phyloP scores from a whole-genome alignment of 2,797 vertebrate genomes.

The Myotis vivesi region DNA sequence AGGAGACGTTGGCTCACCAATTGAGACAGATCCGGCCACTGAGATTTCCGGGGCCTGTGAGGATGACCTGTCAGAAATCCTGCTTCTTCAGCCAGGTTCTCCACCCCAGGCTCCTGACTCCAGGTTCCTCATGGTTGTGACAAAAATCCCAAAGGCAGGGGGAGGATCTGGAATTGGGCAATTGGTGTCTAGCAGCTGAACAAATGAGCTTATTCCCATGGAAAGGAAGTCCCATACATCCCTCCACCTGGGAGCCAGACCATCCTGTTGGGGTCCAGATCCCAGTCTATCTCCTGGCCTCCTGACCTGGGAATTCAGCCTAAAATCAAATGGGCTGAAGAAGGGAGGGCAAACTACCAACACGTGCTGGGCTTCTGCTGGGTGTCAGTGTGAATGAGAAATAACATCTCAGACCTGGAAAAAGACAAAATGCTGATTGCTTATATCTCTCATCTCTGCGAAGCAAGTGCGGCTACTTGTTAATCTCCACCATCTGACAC shows the following conservation, averaged over 20 bases:
- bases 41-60: conserved; percentile 24
- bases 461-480: neutral
- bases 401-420: neutral
- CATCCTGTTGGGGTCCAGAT: neutral
- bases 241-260: neutral
- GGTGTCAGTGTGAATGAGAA: neutral
- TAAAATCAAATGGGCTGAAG: neutral
- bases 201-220: neutral
- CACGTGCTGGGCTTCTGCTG: neutral
- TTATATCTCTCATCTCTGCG: neutral
- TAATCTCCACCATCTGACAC: neutral
- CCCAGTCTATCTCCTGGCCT: neutral
- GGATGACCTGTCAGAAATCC: neutral
- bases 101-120: neutral
- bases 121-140: neutral
- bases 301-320: neutral
- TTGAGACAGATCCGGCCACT: conserved; percentile 28
- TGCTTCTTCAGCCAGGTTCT: conserved; percentile 10
- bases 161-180: neutral
- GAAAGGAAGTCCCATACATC: neutral
- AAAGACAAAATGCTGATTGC: neutral
- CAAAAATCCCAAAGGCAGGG: neutral
- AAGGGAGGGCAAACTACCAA: neutral
- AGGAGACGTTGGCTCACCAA: conserved; percentile 17
- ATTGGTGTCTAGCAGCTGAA: neutral